Base-by-base conservation (phyloP, 2,888 invertebrate species). In the Campoplex nolae region DNA sequence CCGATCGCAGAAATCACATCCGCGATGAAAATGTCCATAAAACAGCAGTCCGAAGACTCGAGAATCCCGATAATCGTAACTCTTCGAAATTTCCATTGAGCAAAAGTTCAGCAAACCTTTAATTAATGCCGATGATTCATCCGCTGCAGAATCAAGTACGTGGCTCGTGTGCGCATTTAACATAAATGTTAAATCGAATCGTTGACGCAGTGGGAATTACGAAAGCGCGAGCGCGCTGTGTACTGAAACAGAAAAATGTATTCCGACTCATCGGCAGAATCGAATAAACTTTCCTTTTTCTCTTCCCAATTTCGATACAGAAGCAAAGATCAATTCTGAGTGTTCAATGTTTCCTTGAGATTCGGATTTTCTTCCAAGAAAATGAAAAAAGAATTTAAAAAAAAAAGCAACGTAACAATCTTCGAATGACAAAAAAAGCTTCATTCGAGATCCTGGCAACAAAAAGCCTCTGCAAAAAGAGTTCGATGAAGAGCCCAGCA, bases 71-170 rank as follows among this genome's bases (percentile, higher is more conserved):
- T 62, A 8, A 62, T 62, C 32, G 4, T 13, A 13, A 62, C 16
- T 32, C 6, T 62, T 62, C 62, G 16, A 62, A 62, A 32, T 62
- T 35, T 16, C 18, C 13, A 77, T 32, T 3, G 51, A 75, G 62
- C 9, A 16, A 54, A 67, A 77, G 54, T 77, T 68, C 65, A 65
- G 8, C 65, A 48, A 75, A 65, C 76, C 18, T 48, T 65, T 65
- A n/a, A 65, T 48, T 45, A 32, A 65, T 76, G 65, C 76, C 65
- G 48, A 35, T 65, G 62, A 76, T 76, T 76, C 62, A 65, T 7
- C 45, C 6, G 13, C 45, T 70, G 45, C 48, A 11, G 23, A 71
- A 71, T 48, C 32, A 51, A 23, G 18, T 42, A 28, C 28, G 18
- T 18, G 9, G 51, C 9, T 38, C 38, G 4, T 45, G 11, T n/a